Conservation (phyloP, 2,797 vertebrate genomes). For the Anabacerthia variegaticeps region DNA sequence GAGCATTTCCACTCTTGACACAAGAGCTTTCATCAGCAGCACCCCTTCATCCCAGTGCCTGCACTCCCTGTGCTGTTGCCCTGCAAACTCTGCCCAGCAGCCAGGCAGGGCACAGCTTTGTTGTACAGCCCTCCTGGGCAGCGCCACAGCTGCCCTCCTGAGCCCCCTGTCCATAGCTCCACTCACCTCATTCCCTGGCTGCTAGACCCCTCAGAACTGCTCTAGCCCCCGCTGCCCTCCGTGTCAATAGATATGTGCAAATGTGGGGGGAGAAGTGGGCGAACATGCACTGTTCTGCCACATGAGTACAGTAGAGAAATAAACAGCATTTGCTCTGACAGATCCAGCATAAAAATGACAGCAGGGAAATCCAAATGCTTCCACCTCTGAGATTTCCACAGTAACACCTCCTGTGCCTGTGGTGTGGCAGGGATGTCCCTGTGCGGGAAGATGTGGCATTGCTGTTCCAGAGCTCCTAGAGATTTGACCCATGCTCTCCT, state of each 20-base stretch:
- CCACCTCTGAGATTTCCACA: neutral
- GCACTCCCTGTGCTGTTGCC: neutral
- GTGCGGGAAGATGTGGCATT: neutral
- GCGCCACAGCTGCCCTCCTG: neutral
- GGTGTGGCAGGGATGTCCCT: neutral
- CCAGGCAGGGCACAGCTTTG: neutral
- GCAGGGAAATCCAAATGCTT: neutral
- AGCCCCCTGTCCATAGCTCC: neutral
- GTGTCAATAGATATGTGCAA: rapidly evolving
- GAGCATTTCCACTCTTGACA: neutral
- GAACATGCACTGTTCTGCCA: rapidly evolving
- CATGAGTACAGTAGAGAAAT: neutral
- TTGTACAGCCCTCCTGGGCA: neutral
- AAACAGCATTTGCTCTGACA: neutral
- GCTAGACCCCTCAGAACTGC: neutral
- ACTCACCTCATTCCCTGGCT: neutral
- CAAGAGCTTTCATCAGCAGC: neutral
- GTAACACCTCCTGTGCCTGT: neutral
- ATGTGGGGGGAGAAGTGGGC: neutral
- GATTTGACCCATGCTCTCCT: neutral
- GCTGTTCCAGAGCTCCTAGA: neutral
- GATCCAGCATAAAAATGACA: constrained; percentile 7
- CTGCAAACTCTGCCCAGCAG: neutral
- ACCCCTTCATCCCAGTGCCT: neutral
- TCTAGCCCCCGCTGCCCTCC: rapidly evolving